Percentiles rank a stretch among this genome's conserved stretches.
Evolutionary conservation across 2,113 vertebrate genomes (phyloP).

Genomic region (Isurus oxyrinchus): DNA sequence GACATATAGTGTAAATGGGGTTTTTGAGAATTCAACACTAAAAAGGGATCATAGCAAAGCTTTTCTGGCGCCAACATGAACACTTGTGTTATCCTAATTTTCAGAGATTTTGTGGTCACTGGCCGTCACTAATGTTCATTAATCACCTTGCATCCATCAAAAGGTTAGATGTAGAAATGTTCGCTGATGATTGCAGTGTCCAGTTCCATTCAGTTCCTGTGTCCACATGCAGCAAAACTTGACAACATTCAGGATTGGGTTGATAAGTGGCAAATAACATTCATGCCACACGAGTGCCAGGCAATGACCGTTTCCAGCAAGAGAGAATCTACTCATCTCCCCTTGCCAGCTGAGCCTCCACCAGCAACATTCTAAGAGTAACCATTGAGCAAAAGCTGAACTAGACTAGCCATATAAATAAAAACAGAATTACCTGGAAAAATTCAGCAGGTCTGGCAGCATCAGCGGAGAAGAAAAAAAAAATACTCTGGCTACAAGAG

Average conservation of each 20-base stretch:
- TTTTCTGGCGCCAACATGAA: background rate
- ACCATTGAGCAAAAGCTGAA: background rate
- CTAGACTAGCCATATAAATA: too few species aligned
- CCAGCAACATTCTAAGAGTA: background rate
- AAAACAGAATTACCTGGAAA: too few species aligned
- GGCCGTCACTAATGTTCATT: background rate
- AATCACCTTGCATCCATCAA: too few species aligned
- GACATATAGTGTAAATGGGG: background rate
- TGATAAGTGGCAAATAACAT: background rate
- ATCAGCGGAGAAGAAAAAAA: too few species aligned
- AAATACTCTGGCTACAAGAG: too few species aligned
- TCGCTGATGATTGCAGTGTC: background rate
- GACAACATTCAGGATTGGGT: background rate
- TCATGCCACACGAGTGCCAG: too few species aligned
- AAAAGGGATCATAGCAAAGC: background rate
- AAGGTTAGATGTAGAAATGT: background rate
- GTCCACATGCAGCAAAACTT: background rate
- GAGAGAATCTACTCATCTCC: background rate
- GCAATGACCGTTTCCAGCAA: background rate
- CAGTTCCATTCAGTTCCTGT: background rate
- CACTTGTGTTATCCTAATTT: background rate
- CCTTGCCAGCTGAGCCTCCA: background rate
- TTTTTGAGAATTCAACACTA: background rate
- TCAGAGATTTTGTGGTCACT: background rate
- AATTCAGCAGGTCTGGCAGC: too few species aligned